A percentile compares a stretch with the other conserved stretches of the same genome.
These are phyloP conservation scores for Drosophila longiperda DNA, from an alignment of 2,888 invertebrate species.

Conservation along the genomic window DNA sequence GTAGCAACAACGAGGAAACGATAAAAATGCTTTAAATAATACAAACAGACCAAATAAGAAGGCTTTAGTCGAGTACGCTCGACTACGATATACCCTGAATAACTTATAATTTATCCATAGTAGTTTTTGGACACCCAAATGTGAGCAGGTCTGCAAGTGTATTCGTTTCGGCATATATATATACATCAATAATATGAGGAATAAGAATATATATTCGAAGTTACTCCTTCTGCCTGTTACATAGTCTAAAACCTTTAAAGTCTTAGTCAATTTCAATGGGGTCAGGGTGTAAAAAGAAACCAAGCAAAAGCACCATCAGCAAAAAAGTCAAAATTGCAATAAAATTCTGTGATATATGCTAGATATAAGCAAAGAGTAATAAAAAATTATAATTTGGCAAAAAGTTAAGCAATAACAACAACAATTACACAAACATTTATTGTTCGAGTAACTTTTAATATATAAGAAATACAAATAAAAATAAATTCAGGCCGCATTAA, in stretches of 20 bases:
- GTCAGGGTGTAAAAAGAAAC: conserved; percentile 13
- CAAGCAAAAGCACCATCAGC: conserved; percentile 47
- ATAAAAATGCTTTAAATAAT: conserved; percentile 71
- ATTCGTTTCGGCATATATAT: neutral
- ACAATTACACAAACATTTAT: conserved; percentile 37
- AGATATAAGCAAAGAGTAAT: conserved; percentile 55
- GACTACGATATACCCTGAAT: neutral
- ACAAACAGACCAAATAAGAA: conserved; percentile 22
- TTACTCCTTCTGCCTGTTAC: neutral
- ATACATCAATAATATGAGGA: neutral
- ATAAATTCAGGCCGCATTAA: conserved; percentile 28
- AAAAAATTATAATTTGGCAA: conserved; percentile 66
- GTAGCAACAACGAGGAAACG: conserved; percentile 64
- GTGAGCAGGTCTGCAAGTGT: neutral
- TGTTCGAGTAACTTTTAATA: conserved; percentile 48
- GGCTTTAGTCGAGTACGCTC: neutral
- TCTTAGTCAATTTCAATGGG: neutral
- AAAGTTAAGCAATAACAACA: conserved; percentile 48
- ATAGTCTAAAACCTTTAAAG: neutral
- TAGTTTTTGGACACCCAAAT: neutral
- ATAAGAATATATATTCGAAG: neutral
- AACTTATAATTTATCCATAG: neutral
- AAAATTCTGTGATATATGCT: conserved; percentile 60
- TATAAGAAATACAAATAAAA: conserved; percentile 51
- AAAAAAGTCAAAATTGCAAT: conserved; percentile 47